Conservation (phyloP, 2,113 vertebrate species). For the Salvelinus sp. region DNA sequence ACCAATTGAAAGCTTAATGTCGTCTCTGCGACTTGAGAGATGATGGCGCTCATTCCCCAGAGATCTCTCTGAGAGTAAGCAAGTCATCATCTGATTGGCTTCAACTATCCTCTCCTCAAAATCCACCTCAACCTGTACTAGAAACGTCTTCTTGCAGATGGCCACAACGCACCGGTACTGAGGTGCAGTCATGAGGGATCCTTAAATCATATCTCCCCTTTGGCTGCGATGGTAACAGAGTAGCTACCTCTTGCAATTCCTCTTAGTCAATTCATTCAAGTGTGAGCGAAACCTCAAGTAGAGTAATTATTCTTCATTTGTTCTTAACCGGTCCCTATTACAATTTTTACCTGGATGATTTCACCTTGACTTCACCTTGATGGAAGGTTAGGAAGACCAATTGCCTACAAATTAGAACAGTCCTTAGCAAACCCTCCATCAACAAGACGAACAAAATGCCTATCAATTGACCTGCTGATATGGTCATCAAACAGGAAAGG, state of each 20-base stretch:
- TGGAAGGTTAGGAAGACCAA: neutral
- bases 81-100: constrained; percentile 23
- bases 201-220: constrained; percentile 3
- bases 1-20: neutral
- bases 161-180: neutral
- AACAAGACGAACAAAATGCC: constrained; percentile 19
- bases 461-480: constrained; percentile 6
- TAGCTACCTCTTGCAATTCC: neutral
- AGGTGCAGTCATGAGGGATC: constrained; percentile 11
- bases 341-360: neutral
- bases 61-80: constrained; percentile 9
- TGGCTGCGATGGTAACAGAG: neutral
- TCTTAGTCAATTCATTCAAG: neutral
- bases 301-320: neutral
- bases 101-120: neutral
- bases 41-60: constrained; percentile 13
- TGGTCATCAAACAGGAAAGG: neutral
- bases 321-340: neutral
- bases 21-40: neutral
- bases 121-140: neutral
- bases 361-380: neutral
- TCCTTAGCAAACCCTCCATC: neutral
- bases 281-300: neutral
- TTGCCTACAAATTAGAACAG: neutral
- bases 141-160: constrained; percentile 19